Evolutionary conservation across 2,113 vertebrate species (phyloP), one percentile per base, ranked within the genome.

Genomic region (Copsychus sechellarum): DNA sequence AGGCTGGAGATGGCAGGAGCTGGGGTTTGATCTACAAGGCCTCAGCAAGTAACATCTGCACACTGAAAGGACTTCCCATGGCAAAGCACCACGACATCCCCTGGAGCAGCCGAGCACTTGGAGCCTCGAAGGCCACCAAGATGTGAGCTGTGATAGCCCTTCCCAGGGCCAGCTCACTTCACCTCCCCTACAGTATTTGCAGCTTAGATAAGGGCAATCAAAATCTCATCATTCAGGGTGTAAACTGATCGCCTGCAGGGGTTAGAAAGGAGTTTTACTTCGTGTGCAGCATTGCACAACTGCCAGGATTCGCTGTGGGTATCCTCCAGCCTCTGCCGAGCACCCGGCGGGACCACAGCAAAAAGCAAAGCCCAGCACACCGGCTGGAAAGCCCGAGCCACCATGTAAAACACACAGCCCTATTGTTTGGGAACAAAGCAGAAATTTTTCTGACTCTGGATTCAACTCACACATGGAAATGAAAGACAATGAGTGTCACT

Each of bases 151-250:
- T 78, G 88, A 81, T 14, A n/a, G 50, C 2, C 57, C 85, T 57
- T 29, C 77, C 82, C 92, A 94, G 61, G 61, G 70, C 54, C 45
- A 84, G 92, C 90, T 28, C 60, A 88, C 90, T 92, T 45, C 70
- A 66, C 13, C 86, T 90, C 71, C 26, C 6, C 34, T 78, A 26
- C 82, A 88, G 82, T 92, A 95, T 93, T 79, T 81, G 89, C 58
- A 95, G 54, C 33, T 85, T 54, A 95, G 95, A 96, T 95, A 96
- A 96, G 91, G 71, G 78, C 58, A 96, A 97, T 97, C 94, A 97
- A 96, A 96, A 91, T 82, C 94, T 80, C 92, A 93, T 95, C 70
- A 96, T 96, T 96, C 90, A 86, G 86, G 95, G 95, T 42, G 90
- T 81, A 95, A 95, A 95, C 81, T 83, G 95, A 93, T 96, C 22